Evolutionary conservation across 2,113 vertebrate genomes (phyloP).

Genomic region (Montifringilla adamsi): DNA sequence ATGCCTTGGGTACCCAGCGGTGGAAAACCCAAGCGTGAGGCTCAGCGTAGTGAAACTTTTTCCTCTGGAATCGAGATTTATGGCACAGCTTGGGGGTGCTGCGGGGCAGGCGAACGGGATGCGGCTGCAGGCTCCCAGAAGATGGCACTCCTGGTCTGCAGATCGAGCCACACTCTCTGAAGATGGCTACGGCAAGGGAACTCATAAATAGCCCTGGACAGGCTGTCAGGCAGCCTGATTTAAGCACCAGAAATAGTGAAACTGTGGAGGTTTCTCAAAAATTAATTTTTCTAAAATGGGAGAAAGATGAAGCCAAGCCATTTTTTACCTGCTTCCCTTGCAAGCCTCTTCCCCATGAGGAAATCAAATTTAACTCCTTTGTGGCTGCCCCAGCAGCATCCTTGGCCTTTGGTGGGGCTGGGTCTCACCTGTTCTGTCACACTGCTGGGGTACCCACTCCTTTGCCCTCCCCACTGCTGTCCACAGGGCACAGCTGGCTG

Average conservation of each 20-base stretch:
- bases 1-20: background rate
- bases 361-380: background rate
- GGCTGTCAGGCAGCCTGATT: slow-evolving; percentile 43
- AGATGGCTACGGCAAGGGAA: background rate
- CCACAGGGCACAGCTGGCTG: background rate
- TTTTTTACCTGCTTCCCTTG: background rate
- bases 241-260: slow-evolving; percentile 57
- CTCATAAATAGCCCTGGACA: slow-evolving; percentile 30
- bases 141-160: slow-evolving; percentile 60
- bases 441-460: background rate
- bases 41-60: background rate
- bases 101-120: background rate
- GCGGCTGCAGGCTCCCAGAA: background rate
- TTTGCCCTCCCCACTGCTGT: fast-evolving
- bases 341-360: background rate
- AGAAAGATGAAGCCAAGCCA: slow-evolving; percentile 44
- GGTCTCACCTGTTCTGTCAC: background rate
- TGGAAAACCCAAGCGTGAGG: background rate
- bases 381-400: background rate
- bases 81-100: background rate
- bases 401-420: background rate
- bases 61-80: background rate
- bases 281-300: slow-evolving; percentile 59
- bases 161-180: background rate
- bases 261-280: slow-evolving; percentile 57